These are phyloP conservation scores for Tetranychus urticae DNA, from an alignment of 1,140 invertebrate genomes.

Conservation along the genomic window DNA sequence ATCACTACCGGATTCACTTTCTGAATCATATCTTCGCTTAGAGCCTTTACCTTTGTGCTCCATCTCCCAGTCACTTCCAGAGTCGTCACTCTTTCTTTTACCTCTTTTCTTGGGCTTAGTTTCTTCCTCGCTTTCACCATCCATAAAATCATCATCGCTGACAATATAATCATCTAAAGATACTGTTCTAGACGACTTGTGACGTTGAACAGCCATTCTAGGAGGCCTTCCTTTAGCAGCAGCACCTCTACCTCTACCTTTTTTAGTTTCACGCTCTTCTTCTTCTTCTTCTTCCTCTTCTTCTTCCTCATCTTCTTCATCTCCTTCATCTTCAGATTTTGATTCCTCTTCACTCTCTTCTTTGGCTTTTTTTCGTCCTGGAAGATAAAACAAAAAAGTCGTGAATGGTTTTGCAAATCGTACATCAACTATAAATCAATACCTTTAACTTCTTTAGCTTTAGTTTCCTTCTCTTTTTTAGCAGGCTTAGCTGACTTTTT, in stretches of 20 bases:
- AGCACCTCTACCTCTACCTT: background rate
- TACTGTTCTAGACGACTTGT: background rate
- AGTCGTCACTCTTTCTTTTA: conserved; percentile 6
- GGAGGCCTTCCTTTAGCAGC: background rate
- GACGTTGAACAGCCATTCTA: background rate
- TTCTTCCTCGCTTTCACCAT: conserved; percentile 7
- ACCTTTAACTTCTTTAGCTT: background rate
- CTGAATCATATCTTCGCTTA: conserved; percentile 4
- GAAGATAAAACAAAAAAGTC: background rate
- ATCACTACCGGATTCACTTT: conserved; percentile 13
- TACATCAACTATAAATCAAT: background rate
- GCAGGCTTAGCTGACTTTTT: background rate
- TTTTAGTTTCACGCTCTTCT: conserved; percentile 8
- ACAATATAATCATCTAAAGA: conserved; percentile 5
- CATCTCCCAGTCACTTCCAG: conserved; percentile 14
- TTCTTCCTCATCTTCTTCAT: background rate
- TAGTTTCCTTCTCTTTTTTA: conserved; percentile 5
- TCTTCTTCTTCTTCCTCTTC: conserved; percentile 9
- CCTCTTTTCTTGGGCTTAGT: conserved; percentile 2
- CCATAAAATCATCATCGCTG: conserved; percentile 5
- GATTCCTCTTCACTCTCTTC: conserved; percentile 1
- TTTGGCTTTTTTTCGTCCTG: background rate
- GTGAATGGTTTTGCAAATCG: background rate
- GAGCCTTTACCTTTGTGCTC: conserved; percentile 9
- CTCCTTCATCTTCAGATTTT: conserved; percentile 7